These are phyloP conservation scores for Pleuronectes platessa DNA, from an alignment of 2,113 vertebrate genomes.

Conservation along the genomic window DNA sequence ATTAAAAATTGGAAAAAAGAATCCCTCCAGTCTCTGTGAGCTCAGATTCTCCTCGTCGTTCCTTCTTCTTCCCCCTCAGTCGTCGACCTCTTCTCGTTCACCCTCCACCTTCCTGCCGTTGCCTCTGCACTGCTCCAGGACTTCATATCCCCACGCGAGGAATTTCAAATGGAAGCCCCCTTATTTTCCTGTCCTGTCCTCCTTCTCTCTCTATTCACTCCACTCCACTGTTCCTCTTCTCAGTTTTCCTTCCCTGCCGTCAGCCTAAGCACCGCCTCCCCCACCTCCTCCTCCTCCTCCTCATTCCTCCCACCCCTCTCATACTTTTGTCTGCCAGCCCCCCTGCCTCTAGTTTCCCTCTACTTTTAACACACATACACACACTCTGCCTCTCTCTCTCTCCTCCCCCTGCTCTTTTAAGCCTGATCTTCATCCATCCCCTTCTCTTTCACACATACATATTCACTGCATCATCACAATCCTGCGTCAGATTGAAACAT, in stretches of 20 bases:
- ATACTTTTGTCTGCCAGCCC: slow-evolving; percentile 72
- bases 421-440: slow-evolving; percentile 41
- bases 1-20: slow-evolving; percentile 20
- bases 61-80: slow-evolving; percentile 2
- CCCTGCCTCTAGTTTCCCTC: slow-evolving; percentile 68
- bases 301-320: slow-evolving; percentile 61
- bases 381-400: slow-evolving; percentile 26
- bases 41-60: slow-evolving; percentile 28
- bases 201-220: slow-evolving; percentile 46
- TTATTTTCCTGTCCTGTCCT: slow-evolving; percentile 60
- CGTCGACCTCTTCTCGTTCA: slow-evolving; percentile 42
- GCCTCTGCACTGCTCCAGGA: slow-evolving; percentile 49
- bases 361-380: slow-evolving; percentile 64
- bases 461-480: slow-evolving; percentile 54
- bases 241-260: slow-evolving; percentile 76
- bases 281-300: slow-evolving; percentile 33
- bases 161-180: slow-evolving; percentile 68
- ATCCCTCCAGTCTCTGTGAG: slow-evolving; percentile 42
- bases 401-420: slow-evolving; percentile 58
- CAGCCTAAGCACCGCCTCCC: slow-evolving; percentile 77
- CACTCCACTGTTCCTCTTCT: slow-evolving; percentile 71
- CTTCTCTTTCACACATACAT: slow-evolving; percentile 54
- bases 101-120: slow-evolving; percentile 51
- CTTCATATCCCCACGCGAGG: slow-evolving; percentile 70
- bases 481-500: slow-evolving; percentile 29